A percentile compares a stretch with the other conserved stretches of the same genome.
These are phyloP conservation scores for Pherbina coryleti DNA, from an alignment of 2,888 invertebrate species.

Conservation along the genomic window DNA sequence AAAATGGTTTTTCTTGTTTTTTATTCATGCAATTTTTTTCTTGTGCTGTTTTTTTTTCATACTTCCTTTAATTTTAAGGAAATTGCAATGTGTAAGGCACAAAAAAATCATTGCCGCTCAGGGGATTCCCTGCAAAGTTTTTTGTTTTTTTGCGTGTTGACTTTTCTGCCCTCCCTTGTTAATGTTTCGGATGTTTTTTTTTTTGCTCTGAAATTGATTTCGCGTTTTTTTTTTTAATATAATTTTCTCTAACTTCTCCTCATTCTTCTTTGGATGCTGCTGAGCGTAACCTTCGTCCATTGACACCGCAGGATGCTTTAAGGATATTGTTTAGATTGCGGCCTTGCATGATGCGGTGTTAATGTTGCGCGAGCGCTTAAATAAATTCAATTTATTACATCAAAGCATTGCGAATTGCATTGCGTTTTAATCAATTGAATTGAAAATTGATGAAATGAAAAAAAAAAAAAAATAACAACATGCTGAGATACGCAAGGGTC, in stretches of 20 bases:
- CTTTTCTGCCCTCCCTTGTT: slow-evolving; percentile 30
- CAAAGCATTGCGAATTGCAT: slow-evolving; percentile 67
- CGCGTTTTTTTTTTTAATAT: slow-evolving; percentile 41
- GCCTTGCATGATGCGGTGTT: slow-evolving; percentile 35
- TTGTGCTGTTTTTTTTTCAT: not conserved
- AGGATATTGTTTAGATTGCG: slow-evolving; percentile 47
- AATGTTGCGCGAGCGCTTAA: slow-evolving; percentile 43
- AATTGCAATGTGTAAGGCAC: slow-evolving; percentile 30
- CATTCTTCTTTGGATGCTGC: slow-evolving; percentile 15
- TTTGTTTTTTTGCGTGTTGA: not conserved
- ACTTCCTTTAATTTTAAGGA: not conserved
- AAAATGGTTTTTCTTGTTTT: slow-evolving; percentile 39
- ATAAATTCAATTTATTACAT: slow-evolving; percentile 67
- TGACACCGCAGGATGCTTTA: slow-evolving; percentile 50
- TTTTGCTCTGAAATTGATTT: slow-evolving; percentile 52
- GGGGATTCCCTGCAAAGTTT: slow-evolving; percentile 42
- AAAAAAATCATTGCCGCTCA: slow-evolving; percentile 49
- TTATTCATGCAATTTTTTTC: slow-evolving; percentile 28
- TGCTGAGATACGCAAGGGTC: slow-evolving; percentile 22
- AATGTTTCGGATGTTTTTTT: slow-evolving; percentile 25
- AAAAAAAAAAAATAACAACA: slow-evolving; percentile 2
- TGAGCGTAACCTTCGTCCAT: slow-evolving; percentile 55
- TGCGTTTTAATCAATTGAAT: slow-evolving; percentile 67
- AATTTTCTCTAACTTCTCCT: slow-evolving; percentile 51
- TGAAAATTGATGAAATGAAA: slow-evolving; percentile 51